Conservation (phyloP, 2,797 vertebrate genomes). For the Sebastiscus albofasciatus region DNA sequence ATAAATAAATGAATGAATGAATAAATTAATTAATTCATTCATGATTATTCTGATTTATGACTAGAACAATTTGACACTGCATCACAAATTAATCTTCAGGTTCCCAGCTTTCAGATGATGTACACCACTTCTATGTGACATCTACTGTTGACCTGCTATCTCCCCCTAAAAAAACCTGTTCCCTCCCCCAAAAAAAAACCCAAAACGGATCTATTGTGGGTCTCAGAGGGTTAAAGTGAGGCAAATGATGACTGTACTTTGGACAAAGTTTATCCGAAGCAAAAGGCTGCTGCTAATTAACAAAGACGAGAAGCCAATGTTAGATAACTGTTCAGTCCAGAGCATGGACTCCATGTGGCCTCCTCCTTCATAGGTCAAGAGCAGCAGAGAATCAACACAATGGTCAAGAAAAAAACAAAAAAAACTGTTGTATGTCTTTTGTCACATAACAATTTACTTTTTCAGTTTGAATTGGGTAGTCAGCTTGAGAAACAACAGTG, state of each 20-base stretch:
- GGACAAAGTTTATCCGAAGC: background rate
- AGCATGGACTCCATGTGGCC: constrained; percentile 13
- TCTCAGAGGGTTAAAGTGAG: too few relatives aligned
- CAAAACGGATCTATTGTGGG: too few relatives aligned
- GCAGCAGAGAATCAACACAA: background rate
- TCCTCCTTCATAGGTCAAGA: background rate
- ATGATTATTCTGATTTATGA: too few relatives aligned
- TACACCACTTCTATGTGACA: too few relatives aligned
- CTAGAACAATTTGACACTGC: too few relatives aligned
- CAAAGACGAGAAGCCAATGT: background rate
- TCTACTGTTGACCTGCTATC: too few relatives aligned
- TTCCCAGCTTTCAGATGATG: too few relatives aligned
- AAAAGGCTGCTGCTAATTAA: constrained; percentile 21
- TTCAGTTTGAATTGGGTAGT: background rate
- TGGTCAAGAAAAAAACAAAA: background rate
- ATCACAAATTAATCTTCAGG: too few relatives aligned
- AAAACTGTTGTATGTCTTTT: background rate
- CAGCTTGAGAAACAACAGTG: constrained; percentile 1
- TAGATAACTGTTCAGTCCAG: background rate
- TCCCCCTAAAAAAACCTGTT: too few relatives aligned
- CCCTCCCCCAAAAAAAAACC: rapidly evolving
- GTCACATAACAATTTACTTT: background rate
- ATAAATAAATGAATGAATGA: too few relatives aligned
- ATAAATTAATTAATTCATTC: rapidly evolving
- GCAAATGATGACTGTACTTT: background rate